Evolutionary conservation across 1,140 invertebrate species (phyloP), one percentile per base, ranked within the genome.

Genomic region (Akabosia matsudoensis): DNA sequence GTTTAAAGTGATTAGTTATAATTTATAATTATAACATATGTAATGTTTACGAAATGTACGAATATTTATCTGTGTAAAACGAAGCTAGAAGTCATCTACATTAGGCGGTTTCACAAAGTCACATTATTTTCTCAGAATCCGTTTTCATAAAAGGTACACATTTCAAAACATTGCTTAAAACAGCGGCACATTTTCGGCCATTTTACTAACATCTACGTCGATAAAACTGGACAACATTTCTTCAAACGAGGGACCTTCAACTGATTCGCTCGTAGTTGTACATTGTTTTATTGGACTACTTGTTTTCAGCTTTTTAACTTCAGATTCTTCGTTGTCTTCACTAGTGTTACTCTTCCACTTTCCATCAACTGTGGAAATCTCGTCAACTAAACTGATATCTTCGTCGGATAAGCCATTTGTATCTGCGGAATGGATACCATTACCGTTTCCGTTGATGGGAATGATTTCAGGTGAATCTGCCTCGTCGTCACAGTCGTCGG

Each of bases 201-300:
- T n/a, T n/a, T n/a, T n/a, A n/a, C n/a, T n/a, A n/a, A n/a, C n/a
- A 22, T 52, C 75, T 54, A 76, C 33, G 56, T 76, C 71, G 56
- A 76, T 56, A 73, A 76, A 76, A 30, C 70, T 72, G 37, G 22
- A 34, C 33, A 73, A 24, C 75, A 76, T 76, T 74, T 74, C 72
- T 31, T 74, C 51, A 7, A 30, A 3, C 14, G 14, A 22, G n/a
- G 34, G 70, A 26, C 45, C 72, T 1, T 74, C 72, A 26, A 54
- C 37, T 33, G 7, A 2, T 34, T 16, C 22, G 16, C 3, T 1
- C 33, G 33, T 1, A 7, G 10, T 34, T 24, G 13, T 18, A 14
- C 37, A 2, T 30, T 7, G 7, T 7, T 67, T 67, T 30, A 2
- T 10, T 4, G 61, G 26, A 31, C 7, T 30, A 67, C 7, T 67